Conservation (phyloP, 2,797 vertebrate genomes). For the Melanitta fusca region DNA sequence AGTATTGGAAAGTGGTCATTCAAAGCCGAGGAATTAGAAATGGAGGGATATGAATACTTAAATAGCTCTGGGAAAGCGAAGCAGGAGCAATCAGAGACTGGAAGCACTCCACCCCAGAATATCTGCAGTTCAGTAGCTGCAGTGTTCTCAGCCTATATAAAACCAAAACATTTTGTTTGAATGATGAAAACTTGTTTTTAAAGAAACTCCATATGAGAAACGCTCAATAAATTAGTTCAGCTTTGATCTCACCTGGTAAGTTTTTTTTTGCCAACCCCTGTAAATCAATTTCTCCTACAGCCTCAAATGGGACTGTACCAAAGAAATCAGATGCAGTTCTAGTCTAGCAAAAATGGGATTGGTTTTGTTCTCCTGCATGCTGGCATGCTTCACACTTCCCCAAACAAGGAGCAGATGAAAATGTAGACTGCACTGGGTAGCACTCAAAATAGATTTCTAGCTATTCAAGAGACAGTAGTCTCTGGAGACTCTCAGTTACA, state of each 20-base stretch:
- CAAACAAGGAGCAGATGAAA: conserved; percentile 18
- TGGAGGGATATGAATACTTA: neutral
- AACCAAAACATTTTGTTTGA: neutral
- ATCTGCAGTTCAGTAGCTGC: neutral
- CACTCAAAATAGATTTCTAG: conserved; percentile 14
- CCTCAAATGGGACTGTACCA: neutral
- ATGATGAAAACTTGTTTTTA: neutral
- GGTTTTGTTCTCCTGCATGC: neutral
- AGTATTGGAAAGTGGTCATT: neutral
- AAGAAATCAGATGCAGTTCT: neutral
- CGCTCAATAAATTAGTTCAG: neutral
- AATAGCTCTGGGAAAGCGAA: neutral
- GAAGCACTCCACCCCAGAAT: neutral
- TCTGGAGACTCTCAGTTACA: neutral
- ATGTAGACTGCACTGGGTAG: neutral
- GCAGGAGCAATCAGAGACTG: neutral
- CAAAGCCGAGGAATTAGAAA: neutral
- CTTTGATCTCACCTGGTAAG: neutral
- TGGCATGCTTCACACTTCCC: neutral
- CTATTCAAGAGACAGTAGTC: neutral
- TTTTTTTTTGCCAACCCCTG: neutral
- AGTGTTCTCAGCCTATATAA: neutral
- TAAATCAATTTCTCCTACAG: neutral
- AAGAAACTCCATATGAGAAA: neutral
- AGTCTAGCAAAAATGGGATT: neutral